Conservation (phyloP, 2,113 vertebrate species). For the Ranitomeya variabilis region DNA sequence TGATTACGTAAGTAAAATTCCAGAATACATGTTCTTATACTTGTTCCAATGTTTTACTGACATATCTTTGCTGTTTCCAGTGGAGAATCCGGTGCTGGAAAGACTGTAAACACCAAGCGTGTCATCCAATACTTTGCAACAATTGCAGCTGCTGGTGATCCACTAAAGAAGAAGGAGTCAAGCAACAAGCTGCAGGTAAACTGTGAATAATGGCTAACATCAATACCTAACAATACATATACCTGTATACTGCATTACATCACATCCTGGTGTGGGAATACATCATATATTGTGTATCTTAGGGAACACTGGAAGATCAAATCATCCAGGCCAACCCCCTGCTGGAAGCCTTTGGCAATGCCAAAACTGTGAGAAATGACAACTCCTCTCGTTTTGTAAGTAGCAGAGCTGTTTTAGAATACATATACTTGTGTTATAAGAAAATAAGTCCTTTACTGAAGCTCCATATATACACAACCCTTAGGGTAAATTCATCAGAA, state of each 20-base stretch:
- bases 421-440: neutral
- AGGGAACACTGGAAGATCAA: constrained; percentile 79
- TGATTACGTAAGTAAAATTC: constrained; percentile 76
- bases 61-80: constrained; percentile 18
- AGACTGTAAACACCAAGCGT: constrained; percentile 69
- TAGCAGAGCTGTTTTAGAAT: constrained; percentile 1
- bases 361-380: constrained; percentile 78
- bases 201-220: too few species aligned
- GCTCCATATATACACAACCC: neutral
- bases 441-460: neutral
- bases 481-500: constrained; percentile 82
- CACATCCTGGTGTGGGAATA: too few species aligned
- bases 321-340: constrained; percentile 77
- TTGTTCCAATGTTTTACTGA: too few species aligned
- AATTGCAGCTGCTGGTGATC: constrained; percentile 39
- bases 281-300: neutral
- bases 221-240: neutral
- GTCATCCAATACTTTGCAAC: constrained; percentile 68
- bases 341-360: constrained; percentile 74
- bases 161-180: constrained; percentile 60
- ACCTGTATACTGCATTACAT: too few species aligned
- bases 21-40: too few species aligned
- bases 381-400: constrained; percentile 80
- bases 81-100: constrained; percentile 68
- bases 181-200: constrained; percentile 46